Evolutionary conservation across 2,797 vertebrate species (phyloP), one percentile per base, ranked within the genome.

Genomic region (Falco rusticolus): DNA sequence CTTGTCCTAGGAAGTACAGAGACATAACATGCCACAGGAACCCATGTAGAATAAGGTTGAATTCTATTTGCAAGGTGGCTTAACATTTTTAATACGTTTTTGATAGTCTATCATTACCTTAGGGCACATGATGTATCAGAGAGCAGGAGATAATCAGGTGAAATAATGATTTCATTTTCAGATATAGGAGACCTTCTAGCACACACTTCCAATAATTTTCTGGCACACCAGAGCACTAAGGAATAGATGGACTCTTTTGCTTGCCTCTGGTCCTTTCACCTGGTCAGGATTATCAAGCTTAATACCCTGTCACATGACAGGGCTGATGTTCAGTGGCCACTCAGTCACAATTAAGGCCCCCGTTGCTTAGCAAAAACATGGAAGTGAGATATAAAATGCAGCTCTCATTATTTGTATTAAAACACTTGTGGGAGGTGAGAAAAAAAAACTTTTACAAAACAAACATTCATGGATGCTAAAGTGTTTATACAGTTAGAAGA

Each of bases 151-250:
- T 56, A 82, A 90, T 64, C 56, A 89, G 31, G 22, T 71, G 86
- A 87, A 78, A 92, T 71, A 48, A 84, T n/a, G 6, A 53, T n/a
- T 89, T 90, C 3, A 66, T 90, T 93, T 94, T 87, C 81, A 48
- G 59, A 59, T 84, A 45, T 16, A 41, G 66, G 28, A 74, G 53
- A 74, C 11, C 31, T 39, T 54, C 47, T 45, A 56, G 39, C 20
- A 45, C 2, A 3, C 41, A 29, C 24, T 47, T 60, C 29, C 16
- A 74, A 74, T 57, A 61, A 59, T 50, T 63, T 45, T 60, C 48
- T 75, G 61, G 66, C 37, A 64, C 47, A 64, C 7, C 17, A 89
- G 57, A 79, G 76, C 22, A 39, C 0, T 8, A 34, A 50, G 64
- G 61, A 91, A 83, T 10, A 68, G 53, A 71, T 1, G 13, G 68